These are phyloP conservation scores for Patiria pectinifera DNA, from an alignment of 53 echinoderm and acorn worm genomes.

Conservation along the genomic window DNA sequence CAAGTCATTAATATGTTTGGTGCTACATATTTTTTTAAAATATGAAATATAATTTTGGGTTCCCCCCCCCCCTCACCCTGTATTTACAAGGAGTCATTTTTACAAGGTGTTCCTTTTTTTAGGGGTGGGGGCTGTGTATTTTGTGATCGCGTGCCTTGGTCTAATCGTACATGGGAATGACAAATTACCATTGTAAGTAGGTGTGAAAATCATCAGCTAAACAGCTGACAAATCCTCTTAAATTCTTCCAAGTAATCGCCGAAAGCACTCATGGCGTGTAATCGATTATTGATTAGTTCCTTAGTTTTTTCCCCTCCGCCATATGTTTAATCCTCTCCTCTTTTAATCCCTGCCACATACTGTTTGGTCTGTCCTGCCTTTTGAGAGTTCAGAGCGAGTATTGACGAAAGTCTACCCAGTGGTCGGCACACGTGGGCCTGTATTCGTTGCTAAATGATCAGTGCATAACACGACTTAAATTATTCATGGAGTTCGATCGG, in stretches of 20 bases:
- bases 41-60: too few relatives aligned
- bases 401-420: constrained; percentile 7
- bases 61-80: too few relatives aligned
- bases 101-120: too few relatives aligned
- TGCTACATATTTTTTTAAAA: too few relatives aligned
- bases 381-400: constrained; percentile 3
- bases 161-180: not conserved
- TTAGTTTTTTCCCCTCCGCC: not conserved
- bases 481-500: not conserved
- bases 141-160: not conserved
- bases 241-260: not conserved
- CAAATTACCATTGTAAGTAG: not conserved
- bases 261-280: not conserved
- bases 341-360: not conserved
- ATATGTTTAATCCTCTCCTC: not conserved
- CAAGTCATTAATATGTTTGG: too few relatives aligned
- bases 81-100: too few relatives aligned
- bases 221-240: not conserved
- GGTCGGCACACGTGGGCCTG: constrained; percentile 21
- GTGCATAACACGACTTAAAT: not conserved
- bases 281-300: constrained; percentile 34
- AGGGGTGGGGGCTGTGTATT: too few relatives aligned
- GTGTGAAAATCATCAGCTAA: constrained; percentile 34
- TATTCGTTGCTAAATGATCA: not conserved
- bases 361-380: not conserved